phyloP scores from a whole-genome alignment of 2,888 invertebrate genomes.

The Altica lythri region DNA sequence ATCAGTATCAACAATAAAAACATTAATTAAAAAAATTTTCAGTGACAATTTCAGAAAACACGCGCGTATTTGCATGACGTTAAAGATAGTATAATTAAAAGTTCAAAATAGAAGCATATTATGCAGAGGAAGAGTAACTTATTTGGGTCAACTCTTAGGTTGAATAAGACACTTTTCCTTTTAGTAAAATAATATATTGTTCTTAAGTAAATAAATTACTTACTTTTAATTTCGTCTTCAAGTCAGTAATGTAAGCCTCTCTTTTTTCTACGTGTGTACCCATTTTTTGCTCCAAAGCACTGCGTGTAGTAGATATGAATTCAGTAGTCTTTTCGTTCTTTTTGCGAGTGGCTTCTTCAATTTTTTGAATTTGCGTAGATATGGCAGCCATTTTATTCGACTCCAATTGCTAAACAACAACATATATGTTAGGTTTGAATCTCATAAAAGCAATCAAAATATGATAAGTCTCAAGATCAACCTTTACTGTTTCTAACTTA shows the following conservation, averaged over 20 bases:
- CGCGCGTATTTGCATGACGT: background rate
- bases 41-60: background rate
- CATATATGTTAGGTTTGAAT: background rate
- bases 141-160: too few species aligned
- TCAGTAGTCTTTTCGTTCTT: conserved; percentile 84
- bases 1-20: background rate
- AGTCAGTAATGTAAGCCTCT: conserved; percentile 87
- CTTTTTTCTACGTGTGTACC: conserved; percentile 88
- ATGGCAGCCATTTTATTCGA: conserved; percentile 83
- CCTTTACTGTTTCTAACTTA: background rate
- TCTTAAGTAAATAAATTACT: background rate
- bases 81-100: background rate
- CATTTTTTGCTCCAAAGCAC: conserved; percentile 90
- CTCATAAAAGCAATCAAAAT: background rate
- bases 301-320: conserved; percentile 85
- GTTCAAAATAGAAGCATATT: background rate
- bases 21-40: background rate
- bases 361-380: conserved; percentile 82
- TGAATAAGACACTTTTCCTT: too few species aligned
- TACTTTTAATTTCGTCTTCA: conserved; percentile 86
- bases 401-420: conserved; percentile 70
- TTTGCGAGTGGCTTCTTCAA: conserved; percentile 87
- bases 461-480: background rate
- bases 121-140: background rate
- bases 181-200: too few species aligned